Base-by-base conservation (phyloP, 2,888 invertebrate species). In the Ormyrus nitidulus region DNA sequence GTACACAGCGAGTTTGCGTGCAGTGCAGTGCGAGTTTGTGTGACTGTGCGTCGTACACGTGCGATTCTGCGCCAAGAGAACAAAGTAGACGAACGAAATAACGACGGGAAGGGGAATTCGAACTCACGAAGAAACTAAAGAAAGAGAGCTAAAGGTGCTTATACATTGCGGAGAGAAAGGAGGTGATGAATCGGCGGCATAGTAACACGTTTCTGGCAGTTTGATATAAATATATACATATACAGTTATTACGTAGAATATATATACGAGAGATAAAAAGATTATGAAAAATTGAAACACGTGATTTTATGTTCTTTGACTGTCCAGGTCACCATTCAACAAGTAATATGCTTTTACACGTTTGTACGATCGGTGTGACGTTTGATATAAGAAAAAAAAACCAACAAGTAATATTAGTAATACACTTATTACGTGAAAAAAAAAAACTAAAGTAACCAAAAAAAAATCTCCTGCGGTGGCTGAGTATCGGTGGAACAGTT, bases 291-390 rank as follows among this genome's bases (percentile, higher is more conserved):
- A 65, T 77, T 79, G 59, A 74, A 75, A 81, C 54, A 71, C 56
- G 71, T 78, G 75, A 71, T 56, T 74, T 81, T 81, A 65, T 74
- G 77, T 78, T 77, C 34, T 70, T 73, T 75, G 59, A 74, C 70
- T 66, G 64, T 68, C 69, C 64, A 77, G 64, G 74, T 80, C 66
- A 72, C 44, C 54, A 75, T 66, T 56, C 58, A 80, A 77, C 44
- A 72, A 69, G 71, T 61, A 76, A 77, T 81, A 81, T 81, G 79
- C 73, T 81, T 81, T 81, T 81, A 77, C 81, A 81, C 76, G 58
- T 81, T 81, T 81, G 76, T 81, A 81, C 81, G 46, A 79, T 81
- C 79, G 69, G 81, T 76, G 76, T 76, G 51, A 77, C 56, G 64
- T 81, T 81, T 81, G 73, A 77, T 79, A 79, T 48, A 73, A 59